A percentile compares a stretch with the other conserved stretches of the same genome.
phyloP scores from a whole-genome alignment of 2,797 vertebrate genomes.

The Glyptemys insculpta region DNA sequence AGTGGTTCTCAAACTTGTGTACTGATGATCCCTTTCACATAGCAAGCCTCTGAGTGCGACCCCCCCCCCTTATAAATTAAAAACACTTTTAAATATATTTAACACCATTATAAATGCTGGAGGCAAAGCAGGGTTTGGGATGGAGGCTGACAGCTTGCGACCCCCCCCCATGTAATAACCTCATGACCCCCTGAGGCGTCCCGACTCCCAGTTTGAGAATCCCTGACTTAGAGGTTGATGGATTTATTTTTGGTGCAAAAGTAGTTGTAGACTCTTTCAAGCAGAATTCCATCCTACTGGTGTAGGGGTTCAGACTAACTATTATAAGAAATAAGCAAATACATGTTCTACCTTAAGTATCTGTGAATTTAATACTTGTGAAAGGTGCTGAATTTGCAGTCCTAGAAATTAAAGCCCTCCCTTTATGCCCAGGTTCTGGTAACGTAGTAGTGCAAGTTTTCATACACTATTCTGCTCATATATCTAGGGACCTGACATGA shows the following conservation, averaged over 20 bases:
- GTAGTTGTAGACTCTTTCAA: not conserved
- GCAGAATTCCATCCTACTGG: not conserved
- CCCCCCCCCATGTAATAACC: too few species aligned
- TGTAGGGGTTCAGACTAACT: not conserved
- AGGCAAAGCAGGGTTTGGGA: too few species aligned
- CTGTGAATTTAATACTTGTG: not conserved
- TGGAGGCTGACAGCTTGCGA: too few species aligned
- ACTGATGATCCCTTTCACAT: too few species aligned
- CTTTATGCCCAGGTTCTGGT: not conserved
- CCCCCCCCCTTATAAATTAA: too few species aligned
- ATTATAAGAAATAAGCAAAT: not conserved
- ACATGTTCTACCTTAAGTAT: not conserved
- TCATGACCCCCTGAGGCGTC: too few species aligned
- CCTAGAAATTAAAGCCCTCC: not conserved
- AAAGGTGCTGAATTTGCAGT: not conserved
- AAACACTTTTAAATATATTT: too few species aligned
- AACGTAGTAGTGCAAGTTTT: not conserved
- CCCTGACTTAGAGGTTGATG: too few species aligned
- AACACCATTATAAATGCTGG: too few species aligned
- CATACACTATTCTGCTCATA: not conserved
- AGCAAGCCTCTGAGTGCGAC: too few species aligned
- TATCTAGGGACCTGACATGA: not conserved
- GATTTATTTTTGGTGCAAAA: not conserved
- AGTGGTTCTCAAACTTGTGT: too few species aligned
- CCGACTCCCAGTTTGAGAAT: too few species aligned